Percentiles rank a stretch among this genome's conserved stretches.
Evolutionary conservation across 2,888 invertebrate genomes (phyloP).

Genomic region (Polyploca ridens): DNA sequence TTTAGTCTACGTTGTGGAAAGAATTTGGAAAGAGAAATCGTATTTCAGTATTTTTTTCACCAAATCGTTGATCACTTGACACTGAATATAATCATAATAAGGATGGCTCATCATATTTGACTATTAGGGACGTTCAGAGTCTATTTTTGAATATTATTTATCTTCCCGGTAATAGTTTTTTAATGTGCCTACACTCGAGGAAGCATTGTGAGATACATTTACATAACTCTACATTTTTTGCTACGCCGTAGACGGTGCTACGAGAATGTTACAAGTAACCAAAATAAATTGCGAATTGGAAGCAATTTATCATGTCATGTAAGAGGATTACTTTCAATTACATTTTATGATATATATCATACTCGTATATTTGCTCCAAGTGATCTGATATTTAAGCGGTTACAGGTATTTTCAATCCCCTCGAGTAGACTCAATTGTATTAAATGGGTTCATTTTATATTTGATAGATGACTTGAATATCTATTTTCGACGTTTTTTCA

Average conservation of each 20-base stretch:
- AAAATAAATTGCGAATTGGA: slow-evolving; percentile 5
- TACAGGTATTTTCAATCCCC: background rate
- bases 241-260: slow-evolving; percentile 4
- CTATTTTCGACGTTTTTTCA: too few species aligned
- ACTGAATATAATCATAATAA: too few species aligned
- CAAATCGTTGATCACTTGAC: too few species aligned
- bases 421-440: background rate
- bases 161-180: background rate
- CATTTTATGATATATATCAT: slow-evolving; percentile 9
- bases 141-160: background rate
- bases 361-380: background rate
- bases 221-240: background rate
- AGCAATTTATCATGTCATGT: slow-evolving; percentile 8
- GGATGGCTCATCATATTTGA: too few species aligned
- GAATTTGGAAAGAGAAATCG: background rate
- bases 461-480: background rate
- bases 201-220: slow-evolving; percentile 4
- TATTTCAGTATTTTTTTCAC: too few species aligned
- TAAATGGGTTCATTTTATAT: background rate
- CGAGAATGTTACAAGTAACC: background rate
- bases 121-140: background rate
- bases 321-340: slow-evolving; percentile 13
- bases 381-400: background rate
- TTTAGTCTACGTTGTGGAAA: background rate
- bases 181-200: slow-evolving; percentile 2